phyloP scores from a whole-genome alignment of 2,797 vertebrate genomes.

The Tadarida brasiliensis region DNA sequence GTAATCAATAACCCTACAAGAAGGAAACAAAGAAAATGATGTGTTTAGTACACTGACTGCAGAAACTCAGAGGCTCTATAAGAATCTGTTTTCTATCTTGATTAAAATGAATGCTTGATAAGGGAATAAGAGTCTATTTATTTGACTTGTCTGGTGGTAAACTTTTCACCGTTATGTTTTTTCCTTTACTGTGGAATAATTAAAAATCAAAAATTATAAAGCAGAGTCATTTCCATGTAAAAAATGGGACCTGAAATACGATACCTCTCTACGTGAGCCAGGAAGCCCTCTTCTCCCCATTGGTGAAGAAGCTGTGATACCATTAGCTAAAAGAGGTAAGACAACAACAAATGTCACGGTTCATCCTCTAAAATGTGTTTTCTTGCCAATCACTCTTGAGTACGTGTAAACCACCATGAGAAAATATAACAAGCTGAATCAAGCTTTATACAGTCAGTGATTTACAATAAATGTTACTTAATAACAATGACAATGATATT shows the following conservation, averaged over 20 bases:
- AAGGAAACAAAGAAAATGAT: slow-evolving; percentile 69
- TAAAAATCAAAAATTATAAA: background rate
- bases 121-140: background rate
- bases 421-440: background rate
- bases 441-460: background rate
- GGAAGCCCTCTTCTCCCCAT: slow-evolving; percentile 95
- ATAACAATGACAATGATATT: background rate
- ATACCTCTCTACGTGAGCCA: slow-evolving; percentile 94
- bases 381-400: background rate
- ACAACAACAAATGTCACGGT: background rate
- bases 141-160: background rate
- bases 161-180: background rate
- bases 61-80: background rate
- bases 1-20: slow-evolving; percentile 89
- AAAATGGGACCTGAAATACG: background rate
- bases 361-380: background rate
- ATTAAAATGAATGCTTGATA: background rate
- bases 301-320: slow-evolving; percentile 92
- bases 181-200: slow-evolving; percentile 4
- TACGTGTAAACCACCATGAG: background rate
- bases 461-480: slow-evolving; percentile 1
- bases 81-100: background rate
- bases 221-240: background rate
- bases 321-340: slow-evolving; percentile 91
- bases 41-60: background rate